phyloP scores from a whole-genome alignment of 2,113 vertebrate genomes.

The Brienomyrus brachyistius region DNA sequence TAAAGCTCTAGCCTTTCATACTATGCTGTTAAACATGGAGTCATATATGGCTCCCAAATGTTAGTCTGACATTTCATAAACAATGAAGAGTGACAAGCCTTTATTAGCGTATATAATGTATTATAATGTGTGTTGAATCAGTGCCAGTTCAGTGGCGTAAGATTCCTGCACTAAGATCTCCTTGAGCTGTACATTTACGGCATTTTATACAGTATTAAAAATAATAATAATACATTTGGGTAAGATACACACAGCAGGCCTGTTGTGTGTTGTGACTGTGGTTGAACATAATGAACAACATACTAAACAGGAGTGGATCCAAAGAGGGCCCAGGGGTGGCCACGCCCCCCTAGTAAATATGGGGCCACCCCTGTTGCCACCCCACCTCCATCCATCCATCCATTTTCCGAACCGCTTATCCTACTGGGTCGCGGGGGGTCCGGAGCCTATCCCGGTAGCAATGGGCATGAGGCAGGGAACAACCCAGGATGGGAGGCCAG shows the following conservation, averaged over 20 bases:
- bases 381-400: background rate
- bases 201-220: background rate
- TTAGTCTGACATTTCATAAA: background rate
- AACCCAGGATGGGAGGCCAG: too few species aligned
- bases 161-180: background rate
- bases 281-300: background rate
- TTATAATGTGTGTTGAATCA: background rate
- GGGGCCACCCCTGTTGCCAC: background rate
- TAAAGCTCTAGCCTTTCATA: background rate
- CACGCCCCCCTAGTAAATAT: background rate
- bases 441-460: too few species aligned
- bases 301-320: background rate
- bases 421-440: too few species aligned
- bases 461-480: too few species aligned
- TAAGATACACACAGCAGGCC: background rate
- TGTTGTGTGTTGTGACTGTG: background rate
- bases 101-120: background rate
- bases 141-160: background rate
- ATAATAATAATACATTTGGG: background rate
- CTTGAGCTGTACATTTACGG: background rate
- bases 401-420: too few species aligned
- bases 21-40: background rate
- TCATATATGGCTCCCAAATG: background rate
- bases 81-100: background rate
- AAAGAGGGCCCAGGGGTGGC: background rate